Conservation (phyloP, 2,113 vertebrate genomes). For the Orientallactaga bullata region DNA sequence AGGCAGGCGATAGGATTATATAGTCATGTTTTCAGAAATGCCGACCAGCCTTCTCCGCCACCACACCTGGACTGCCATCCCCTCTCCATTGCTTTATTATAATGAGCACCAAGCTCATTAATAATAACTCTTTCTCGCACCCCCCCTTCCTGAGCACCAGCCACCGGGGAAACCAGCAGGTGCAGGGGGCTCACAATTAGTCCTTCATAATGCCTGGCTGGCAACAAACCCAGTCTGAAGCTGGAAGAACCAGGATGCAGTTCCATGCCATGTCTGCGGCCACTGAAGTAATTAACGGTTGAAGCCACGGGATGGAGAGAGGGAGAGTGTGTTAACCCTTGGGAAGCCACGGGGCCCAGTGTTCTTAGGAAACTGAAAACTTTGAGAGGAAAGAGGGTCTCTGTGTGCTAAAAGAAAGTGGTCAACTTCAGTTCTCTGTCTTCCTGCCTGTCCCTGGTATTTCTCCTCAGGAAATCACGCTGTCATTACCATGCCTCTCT, state of each 20-base stretch:
- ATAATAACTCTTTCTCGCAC: slow-evolving; percentile 81
- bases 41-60: slow-evolving; percentile 84
- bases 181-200: slow-evolving; percentile 90
- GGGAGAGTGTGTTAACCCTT: slow-evolving; percentile 26
- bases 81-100: slow-evolving; percentile 85
- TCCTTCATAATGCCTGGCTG: slow-evolving; percentile 85
- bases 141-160: slow-evolving; percentile 79
- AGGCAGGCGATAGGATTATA: slow-evolving; percentile 82
- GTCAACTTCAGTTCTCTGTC: background rate
- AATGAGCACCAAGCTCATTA: slow-evolving; percentile 89
- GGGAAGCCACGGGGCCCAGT: background rate
- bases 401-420: background rate
- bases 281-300: slow-evolving; percentile 81
- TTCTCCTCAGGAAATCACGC: background rate
- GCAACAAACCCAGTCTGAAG: slow-evolving; percentile 86
- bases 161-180: slow-evolving; percentile 88
- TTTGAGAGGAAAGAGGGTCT: background rate
- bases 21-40: slow-evolving; percentile 86
- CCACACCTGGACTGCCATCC: slow-evolving; percentile 84
- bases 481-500: background rate
- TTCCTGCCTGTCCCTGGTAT: background rate
- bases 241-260: slow-evolving; percentile 81
- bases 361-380: slow-evolving; percentile 21
- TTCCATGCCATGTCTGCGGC: slow-evolving; percentile 54
- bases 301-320: background rate